phyloP scores from a whole-genome alignment of 2,888 invertebrate genomes.

The Electrophaes corylata region DNA sequence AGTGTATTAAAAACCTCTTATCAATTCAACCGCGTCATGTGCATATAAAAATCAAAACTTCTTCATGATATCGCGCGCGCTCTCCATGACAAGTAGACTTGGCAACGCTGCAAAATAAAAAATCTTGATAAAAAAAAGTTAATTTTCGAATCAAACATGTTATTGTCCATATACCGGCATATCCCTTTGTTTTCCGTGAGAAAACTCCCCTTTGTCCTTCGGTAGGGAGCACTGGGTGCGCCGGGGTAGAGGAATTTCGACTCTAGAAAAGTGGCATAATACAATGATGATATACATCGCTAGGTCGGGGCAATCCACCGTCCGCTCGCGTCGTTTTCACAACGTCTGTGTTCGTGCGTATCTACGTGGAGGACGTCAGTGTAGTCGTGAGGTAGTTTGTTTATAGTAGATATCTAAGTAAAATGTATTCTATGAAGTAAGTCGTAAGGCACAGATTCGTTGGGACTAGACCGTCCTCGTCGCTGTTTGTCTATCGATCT shows the following conservation, averaged over 20 bases:
- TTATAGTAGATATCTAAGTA: conserved; percentile 77
- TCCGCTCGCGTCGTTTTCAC: conserved; percentile 76
- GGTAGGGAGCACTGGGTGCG: conserved; percentile 74
- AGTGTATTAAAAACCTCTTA: conserved; percentile 46
- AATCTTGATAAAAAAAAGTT: conserved; percentile 58
- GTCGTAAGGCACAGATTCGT: conserved; percentile 71
- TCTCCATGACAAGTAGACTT: conserved; percentile 64
- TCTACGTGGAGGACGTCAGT: conserved; percentile 70
- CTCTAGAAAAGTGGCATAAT: conserved; percentile 81
- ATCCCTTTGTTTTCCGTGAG: conserved; percentile 80
- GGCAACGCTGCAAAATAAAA: conserved; percentile 63
- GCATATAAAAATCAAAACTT: conserved; percentile 64
- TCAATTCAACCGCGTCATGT: conserved; percentile 54
- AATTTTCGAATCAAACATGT: conserved; percentile 60
- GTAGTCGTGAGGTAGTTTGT: conserved; percentile 84
- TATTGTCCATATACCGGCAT: conserved; percentile 69
- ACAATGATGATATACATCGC: conserved; percentile 72
- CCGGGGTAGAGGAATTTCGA: conserved; percentile 77
- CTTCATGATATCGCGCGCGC: conserved; percentile 65
- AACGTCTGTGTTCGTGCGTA: conserved; percentile 68
- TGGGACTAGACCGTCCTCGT: conserved; percentile 81
- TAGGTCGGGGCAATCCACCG: conserved; percentile 67
- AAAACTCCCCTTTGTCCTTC: conserved; percentile 81
- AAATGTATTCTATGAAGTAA: conserved; percentile 64
- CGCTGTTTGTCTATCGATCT: conserved; percentile 87